A percentile compares a stretch with the other conserved stretches of the same genome.
Evolutionary conservation across 1,140 invertebrate species (phyloP).

Genomic region (Cylas formicarius): DNA sequence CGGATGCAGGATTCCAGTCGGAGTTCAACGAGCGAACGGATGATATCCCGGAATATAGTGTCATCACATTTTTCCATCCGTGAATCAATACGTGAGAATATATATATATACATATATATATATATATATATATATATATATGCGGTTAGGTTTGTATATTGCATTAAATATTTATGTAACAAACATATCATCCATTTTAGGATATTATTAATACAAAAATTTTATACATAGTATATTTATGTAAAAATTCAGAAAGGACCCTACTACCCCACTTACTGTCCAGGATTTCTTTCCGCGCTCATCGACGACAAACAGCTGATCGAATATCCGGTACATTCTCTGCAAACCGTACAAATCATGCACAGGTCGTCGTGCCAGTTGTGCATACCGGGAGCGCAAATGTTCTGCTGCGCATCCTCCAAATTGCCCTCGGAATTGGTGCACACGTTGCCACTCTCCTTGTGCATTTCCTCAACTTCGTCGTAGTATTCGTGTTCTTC

Average conservation of each 20-base stretch:
- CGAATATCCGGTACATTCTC: conserved; percentile 91
- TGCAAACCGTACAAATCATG: conserved; percentile 84
- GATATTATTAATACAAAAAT: conserved; percentile 8
- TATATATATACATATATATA: too few species aligned
- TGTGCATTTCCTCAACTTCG: conserved; percentile 28
- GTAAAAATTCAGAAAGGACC: neutral
- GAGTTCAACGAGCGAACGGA: too few species aligned
- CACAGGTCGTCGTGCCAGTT: conserved; percentile 76
- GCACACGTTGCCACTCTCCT: conserved; percentile 33
- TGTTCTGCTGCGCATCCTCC: conserved; percentile 42
- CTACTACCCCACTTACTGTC: conserved; percentile 86
- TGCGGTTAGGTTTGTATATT: too few species aligned
- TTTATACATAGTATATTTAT: conserved; percentile 6
- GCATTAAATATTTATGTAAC: too few species aligned
- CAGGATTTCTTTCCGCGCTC: conserved; percentile 72
- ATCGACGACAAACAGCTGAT: conserved; percentile 74
- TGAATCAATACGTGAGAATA: too few species aligned
- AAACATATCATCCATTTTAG: too few species aligned
- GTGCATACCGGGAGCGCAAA: conserved; percentile 61
- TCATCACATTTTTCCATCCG: too few species aligned
- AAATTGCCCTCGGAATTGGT: conserved; percentile 49
- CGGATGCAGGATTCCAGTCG: too few species aligned
- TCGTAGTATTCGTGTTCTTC: conserved; percentile 45
- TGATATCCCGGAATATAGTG: too few species aligned
- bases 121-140: too few species aligned